Evolutionary conservation across 2,113 vertebrate species (phyloP).

Genomic region (Diadophis punctatus): DNA sequence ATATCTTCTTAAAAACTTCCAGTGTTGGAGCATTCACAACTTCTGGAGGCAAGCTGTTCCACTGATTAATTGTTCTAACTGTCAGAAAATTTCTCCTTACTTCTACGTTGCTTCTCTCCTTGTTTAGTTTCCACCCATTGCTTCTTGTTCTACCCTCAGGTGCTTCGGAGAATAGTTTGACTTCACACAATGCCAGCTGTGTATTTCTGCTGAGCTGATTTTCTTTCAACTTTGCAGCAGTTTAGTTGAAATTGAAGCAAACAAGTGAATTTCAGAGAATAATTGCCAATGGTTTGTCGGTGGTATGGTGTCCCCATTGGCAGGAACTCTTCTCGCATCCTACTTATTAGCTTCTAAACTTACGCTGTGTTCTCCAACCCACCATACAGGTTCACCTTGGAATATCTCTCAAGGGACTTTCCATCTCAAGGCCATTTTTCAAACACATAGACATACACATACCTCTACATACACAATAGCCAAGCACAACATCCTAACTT

Average conservation of each 20-base stretch:
- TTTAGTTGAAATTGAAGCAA: not conserved
- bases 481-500: not conserved
- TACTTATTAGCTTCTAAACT: not conserved
- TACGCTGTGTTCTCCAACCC: not conserved
- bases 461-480: not conserved
- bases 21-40: too few relatives aligned
- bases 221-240: not conserved
- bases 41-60: too few relatives aligned
- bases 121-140: too few relatives aligned
- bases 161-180: too few relatives aligned
- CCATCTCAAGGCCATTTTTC: not conserved
- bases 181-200: not conserved
- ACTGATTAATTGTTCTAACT: too few relatives aligned
- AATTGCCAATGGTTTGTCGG: not conserved
- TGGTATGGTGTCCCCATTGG: not conserved
- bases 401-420: not conserved
- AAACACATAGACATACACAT: not conserved
- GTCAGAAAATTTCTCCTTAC: too few relatives aligned
- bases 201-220: not conserved
- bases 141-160: too few relatives aligned
- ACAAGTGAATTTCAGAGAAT: not conserved
- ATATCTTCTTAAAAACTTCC: too few relatives aligned
- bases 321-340: not conserved
- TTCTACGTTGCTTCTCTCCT: too few relatives aligned
- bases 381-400: not conserved